Evolutionary conservation across 2,797 vertebrate species (phyloP).

Genomic region (Prunella strophiata): DNA sequence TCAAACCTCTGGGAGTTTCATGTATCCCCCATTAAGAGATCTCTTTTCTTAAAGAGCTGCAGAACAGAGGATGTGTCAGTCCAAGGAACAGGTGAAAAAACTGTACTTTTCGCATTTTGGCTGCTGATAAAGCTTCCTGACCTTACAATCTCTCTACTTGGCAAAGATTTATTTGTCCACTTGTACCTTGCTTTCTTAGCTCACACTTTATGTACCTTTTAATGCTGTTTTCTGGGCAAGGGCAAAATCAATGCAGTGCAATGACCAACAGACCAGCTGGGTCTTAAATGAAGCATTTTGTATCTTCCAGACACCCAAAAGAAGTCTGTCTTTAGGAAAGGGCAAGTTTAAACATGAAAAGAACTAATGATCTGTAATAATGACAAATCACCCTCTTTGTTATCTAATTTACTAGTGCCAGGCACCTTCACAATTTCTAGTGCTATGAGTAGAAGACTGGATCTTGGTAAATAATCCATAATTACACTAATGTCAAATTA

Average conservation of each 20-base stretch:
- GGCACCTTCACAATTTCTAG: slow-evolving; percentile 15
- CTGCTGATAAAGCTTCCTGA: not conserved
- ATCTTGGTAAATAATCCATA: slow-evolving; percentile 67
- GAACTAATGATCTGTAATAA: slow-evolving; percentile 61
- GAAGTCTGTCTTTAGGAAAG: slow-evolving; percentile 15
- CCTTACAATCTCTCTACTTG: not conserved
- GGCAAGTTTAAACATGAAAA: slow-evolving; percentile 55
- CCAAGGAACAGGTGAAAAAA: not conserved
- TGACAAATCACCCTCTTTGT: slow-evolving; percentile 60
- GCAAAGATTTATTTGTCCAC: not conserved
- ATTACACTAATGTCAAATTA: slow-evolving; percentile 23
- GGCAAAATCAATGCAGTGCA: not conserved
- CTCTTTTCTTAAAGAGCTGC: not conserved
- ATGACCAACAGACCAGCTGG: not conserved
- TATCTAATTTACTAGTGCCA: slow-evolving; percentile 58
- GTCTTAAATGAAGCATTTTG: not conserved
- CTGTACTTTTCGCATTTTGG: not conserved
- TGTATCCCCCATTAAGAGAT: not conserved
- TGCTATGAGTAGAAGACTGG: slow-evolving; percentile 2
- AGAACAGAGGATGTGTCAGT: not conserved
- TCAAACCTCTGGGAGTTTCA: not conserved
- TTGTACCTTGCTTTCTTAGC: not conserved
- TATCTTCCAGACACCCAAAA: not conserved
- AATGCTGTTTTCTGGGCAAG: not conserved
- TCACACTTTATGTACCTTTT: not conserved